Evolutionary conservation across 2,113 vertebrate genomes (phyloP).

Genomic region (Corythornis vintsioides): DNA sequence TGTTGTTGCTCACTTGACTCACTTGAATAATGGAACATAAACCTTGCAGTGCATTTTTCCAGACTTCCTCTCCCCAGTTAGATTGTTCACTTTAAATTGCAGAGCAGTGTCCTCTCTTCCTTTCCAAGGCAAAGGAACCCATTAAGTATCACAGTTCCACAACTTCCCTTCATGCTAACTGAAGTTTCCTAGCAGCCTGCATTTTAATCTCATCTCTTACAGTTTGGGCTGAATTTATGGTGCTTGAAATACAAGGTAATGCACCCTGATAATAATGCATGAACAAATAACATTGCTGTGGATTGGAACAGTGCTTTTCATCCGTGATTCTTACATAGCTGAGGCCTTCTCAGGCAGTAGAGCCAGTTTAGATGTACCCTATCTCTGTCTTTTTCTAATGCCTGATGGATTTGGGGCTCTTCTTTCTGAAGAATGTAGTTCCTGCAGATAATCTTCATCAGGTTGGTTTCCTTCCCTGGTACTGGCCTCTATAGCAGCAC

Average conservation of each 20-base stretch:
- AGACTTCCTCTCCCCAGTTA: conserved; percentile 1
- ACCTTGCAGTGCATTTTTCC: neutral
- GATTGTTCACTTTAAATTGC: neutral
- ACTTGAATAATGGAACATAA: neutral
- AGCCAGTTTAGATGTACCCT: neutral
- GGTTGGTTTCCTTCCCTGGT: neutral
- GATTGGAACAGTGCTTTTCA: neutral
- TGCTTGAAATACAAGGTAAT: neutral
- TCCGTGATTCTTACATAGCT: neutral
- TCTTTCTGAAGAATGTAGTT: neutral
- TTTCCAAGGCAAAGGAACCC: conserved; percentile 23
- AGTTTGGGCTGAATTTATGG: neutral
- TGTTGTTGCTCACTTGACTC: neutral
- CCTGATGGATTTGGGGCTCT: neutral
- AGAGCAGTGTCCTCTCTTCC: conserved; percentile 15
- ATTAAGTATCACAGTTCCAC: neutral
- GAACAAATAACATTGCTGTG: neutral
- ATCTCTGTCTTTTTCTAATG: neutral
- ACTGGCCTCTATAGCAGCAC: neutral
- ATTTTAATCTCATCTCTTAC: neutral
- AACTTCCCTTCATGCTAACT: neutral
- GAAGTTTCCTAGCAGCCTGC: neutral
- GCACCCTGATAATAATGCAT: neutral
- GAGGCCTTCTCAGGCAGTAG: neutral
- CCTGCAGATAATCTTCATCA: neutral